Evolutionary conservation across 1,140 invertebrate genomes (phyloP).

Genomic region (Agrypnia vestita): DNA sequence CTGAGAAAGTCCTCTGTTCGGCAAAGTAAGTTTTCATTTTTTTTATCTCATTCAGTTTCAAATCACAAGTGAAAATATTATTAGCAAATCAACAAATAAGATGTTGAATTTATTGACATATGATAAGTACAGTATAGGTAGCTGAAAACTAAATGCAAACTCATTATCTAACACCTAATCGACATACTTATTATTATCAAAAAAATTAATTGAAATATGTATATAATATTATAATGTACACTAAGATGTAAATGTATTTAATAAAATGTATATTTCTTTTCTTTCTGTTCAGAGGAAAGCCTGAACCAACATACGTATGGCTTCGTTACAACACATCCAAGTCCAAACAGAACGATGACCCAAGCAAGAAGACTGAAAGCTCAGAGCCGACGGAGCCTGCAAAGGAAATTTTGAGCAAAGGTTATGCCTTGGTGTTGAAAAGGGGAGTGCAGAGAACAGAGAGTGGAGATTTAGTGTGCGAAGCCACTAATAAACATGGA

Average conservation of each 20-base stretch:
- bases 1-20: slow-evolving; percentile 83
- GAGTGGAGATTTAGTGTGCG: slow-evolving; percentile 83
- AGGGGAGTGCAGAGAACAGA: slow-evolving; percentile 75
- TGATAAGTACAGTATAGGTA: too few species aligned
- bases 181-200: background rate
- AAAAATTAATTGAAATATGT: background rate
- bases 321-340: slow-evolving; percentile 41
- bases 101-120: too few species aligned
- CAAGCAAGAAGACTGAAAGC: background rate
- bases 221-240: background rate
- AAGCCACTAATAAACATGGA: slow-evolving; percentile 85
- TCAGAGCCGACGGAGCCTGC: background rate
- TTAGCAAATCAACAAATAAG: too few species aligned
- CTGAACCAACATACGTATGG: slow-evolving; percentile 54
- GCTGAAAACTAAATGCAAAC: too few species aligned
- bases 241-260: background rate
- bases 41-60: background rate
- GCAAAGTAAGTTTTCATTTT: slow-evolving; percentile 74
- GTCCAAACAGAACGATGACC: background rate
- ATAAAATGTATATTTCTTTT: background rate
- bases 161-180: too few species aligned
- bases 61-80: too few species aligned
- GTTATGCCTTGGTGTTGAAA: slow-evolving; percentile 75
- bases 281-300: slow-evolving; percentile 53
- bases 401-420: slow-evolving; percentile 69